These are phyloP conservation scores for Oeneis ivallda DNA, from an alignment of 2,888 invertebrate species.

Conservation along the genomic window DNA sequence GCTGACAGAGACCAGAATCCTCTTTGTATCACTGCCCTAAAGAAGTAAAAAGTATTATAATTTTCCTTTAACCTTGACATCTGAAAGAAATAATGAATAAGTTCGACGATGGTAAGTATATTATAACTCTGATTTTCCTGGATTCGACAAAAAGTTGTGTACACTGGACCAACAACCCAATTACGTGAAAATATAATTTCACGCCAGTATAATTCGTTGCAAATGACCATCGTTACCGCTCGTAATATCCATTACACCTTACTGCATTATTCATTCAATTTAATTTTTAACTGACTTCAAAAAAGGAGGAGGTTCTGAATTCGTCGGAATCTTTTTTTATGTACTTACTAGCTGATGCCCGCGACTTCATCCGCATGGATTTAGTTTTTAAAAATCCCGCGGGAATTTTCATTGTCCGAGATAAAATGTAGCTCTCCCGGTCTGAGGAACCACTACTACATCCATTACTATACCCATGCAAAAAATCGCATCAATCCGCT, in stretches of 20 bases:
- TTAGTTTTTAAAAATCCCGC: too few species aligned
- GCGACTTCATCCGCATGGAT: too few species aligned
- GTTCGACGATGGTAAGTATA: not conserved
- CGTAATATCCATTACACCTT: not conserved
- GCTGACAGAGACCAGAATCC: not conserved
- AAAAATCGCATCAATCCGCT: too few species aligned
- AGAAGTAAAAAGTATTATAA: not conserved
- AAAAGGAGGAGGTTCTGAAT: too few species aligned
- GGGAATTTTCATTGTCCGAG: too few species aligned
- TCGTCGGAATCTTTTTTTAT: too few species aligned
- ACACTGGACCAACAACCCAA: not conserved
- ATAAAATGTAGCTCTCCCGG: too few species aligned
- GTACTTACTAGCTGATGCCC: too few species aligned
- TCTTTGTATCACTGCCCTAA: too few species aligned
- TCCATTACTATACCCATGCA: too few species aligned
- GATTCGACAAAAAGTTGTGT: not conserved
- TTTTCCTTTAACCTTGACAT: not conserved
- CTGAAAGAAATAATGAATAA: not conserved
- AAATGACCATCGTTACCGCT: not conserved
- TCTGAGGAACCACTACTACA: too few species aligned
- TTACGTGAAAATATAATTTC: not conserved
- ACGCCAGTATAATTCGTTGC: not conserved
- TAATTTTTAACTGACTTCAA: too few species aligned
- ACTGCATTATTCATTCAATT: not conserved
- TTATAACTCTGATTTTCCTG: slow-evolving; percentile 1